Base-by-base conservation (phyloP, 2,113 vertebrate genomes). In the Lagopus leucura region DNA sequence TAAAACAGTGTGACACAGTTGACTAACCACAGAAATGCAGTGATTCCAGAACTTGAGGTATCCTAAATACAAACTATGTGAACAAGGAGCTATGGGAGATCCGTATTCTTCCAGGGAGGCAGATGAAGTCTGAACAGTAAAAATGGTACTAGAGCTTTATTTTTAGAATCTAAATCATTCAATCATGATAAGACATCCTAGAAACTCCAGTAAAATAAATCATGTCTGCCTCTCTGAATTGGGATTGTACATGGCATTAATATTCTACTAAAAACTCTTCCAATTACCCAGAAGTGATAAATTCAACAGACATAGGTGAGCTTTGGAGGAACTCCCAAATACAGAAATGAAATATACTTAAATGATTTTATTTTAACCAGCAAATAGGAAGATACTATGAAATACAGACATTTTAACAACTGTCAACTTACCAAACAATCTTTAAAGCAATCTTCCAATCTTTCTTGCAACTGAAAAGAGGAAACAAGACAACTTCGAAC, bases 231-330 rank as follows among this genome's bases (percentile, higher is more conserved):
- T 71, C 5, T 13, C 20, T 22, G 8, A 52, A 16, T 11, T 2
- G 0, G 25, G 22, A 69, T 47, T 9, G 14, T 42, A 47, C 7
- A 10, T 4, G 6, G 3, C 43, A 90, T 1, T 4, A 72, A 71
- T 45, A 81, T 63, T 82, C 21, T 32, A 82, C 34, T 60, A 25
- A 18, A 82, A 82, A 47, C 22, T 57, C 5, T 73, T 54, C n/a
- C 13, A 61, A 3, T 38, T 4, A 47, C 27, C 8, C 28, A 50
- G 24, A 73, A 79, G 18, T 10, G 11, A 11, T 28, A 75, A 67
- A 50, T 78, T 71, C 45, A 78, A 54, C 6, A 50, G 25, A 50
- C 40, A 30, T 2, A 40, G 43, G 6, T 15, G 13, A 76, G 70
- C 3, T 93, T 76, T 9, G 43, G n/a, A 79, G 18, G 1, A 61